Base-by-base conservation (phyloP, 2,888 invertebrate genomes). In the Coenonympha arcania region DNA sequence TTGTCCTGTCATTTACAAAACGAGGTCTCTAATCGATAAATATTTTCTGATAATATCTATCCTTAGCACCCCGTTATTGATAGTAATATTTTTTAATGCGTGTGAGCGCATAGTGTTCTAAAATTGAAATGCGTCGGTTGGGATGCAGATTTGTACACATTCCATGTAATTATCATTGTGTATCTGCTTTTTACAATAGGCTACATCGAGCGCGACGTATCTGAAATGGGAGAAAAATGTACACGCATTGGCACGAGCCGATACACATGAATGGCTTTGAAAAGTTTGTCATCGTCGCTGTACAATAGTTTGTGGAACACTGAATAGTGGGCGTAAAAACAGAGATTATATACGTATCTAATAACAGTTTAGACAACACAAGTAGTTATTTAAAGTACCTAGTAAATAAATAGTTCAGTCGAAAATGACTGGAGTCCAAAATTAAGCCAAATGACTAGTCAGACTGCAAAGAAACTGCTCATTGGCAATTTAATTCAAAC, bases 101-200 rank as follows among this genome's bases (percentile, higher is more conserved):
- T 63, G 66, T 65, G 72, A 70, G 72, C 76, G 72, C 59, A 63
- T 61, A 64, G 64, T 68, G 65, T 64, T 66, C 68, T 63, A 68
- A 46, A 64, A 66, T 65, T 69, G 71, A 65, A 76, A 69, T 76
- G 77, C 69, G 74, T 72, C 64, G 55, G 57, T n/a, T 59, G 65
- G 65, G 69, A 69, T 68, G 72, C 62, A 65, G 69, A 71, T 44
- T 64, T 73, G 78, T 67, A 65, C 75, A 73, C 74, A 66, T 73
- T 76, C 71, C 73, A 76, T 78, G 62, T 75, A 79, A 82, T 85
- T 83, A 83, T 79, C 78, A 82, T 80, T 80, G 65, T 82, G 79
- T 80, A 82, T 84, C 81, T 79, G 77, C 76, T 80, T 84, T 84
- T 84, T 76, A 80, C 79, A 80, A 83, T 82, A 73, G 73, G 71